Percentiles rank a stretch among this genome's conserved stretches.
phyloP scores from a whole-genome alignment of 2,797 vertebrate genomes.

The Erethizon dorsatum region DNA sequence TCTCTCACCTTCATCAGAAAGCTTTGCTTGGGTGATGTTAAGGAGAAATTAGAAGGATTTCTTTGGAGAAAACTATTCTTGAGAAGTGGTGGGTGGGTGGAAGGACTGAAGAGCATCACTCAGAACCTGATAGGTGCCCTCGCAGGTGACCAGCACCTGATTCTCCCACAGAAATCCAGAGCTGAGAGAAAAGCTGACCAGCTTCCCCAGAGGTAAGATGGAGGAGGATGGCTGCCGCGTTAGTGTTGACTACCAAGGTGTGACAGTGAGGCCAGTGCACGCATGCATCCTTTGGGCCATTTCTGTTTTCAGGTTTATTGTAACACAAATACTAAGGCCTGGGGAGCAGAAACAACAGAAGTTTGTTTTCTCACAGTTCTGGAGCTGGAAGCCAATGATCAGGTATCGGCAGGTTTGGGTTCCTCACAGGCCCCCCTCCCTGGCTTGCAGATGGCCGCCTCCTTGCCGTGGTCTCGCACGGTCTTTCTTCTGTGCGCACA shows the following conservation, averaged over 20 bases:
- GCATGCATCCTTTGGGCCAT: neutral
- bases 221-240: neutral
- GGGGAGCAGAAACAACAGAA: neutral
- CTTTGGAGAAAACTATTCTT: neutral
- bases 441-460: neutral
- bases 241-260: neutral
- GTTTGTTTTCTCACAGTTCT: neutral
- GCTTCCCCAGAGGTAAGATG: neutral
- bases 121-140: neutral
- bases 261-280: neutral
- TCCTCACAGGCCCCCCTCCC: neutral
- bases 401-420: too few species aligned
- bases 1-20: neutral
- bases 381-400: too few species aligned
- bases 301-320: neutral
- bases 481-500: neutral
- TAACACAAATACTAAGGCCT: neutral
- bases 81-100: neutral
- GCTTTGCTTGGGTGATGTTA: neutral
- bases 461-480: neutral
- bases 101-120: neutral
- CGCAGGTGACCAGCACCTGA: neutral
- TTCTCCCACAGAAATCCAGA: neutral
- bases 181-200: neutral
- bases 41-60: neutral